Evolutionary conservation across 2,797 vertebrate genomes (phyloP).

Genomic region (Hapalemur alaotrensis): DNA sequence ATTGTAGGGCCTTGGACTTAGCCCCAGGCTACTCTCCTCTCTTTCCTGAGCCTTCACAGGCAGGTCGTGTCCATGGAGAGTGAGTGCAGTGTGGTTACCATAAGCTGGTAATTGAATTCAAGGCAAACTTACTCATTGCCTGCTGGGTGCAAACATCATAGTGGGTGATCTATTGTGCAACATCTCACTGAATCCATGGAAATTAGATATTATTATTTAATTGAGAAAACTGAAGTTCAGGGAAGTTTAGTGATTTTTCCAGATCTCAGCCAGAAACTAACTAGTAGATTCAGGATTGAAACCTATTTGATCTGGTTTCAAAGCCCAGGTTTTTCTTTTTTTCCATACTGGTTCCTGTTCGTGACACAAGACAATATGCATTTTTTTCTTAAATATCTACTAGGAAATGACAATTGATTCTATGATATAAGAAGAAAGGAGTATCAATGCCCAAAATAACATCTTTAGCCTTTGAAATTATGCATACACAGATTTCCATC

Average conservation of each 20-base stretch:
- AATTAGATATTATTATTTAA: neutral
- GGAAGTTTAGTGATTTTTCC: neutral
- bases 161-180: neutral
- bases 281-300: neutral
- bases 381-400: neutral
- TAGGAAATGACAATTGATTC: neutral
- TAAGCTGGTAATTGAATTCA: neutral
- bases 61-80: neutral
- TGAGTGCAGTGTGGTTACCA: neutral
- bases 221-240: neutral
- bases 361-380: neutral
- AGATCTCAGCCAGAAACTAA: neutral
- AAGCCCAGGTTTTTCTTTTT: neutral
- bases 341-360: neutral
- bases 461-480: neutral
- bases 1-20: neutral
- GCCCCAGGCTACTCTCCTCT: neutral
- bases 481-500: neutral
- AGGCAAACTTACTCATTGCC: neutral
- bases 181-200: neutral
- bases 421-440: neutral
- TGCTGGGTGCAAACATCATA: neutral
- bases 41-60: neutral
- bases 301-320: neutral
- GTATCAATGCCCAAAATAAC: neutral